Percentiles rank a stretch among this genome's conserved stretches.
These are phyloP conservation scores for Hydrocynus forskahlii DNA, from an alignment of 2,797 vertebrate species.

Conservation along the genomic window DNA sequence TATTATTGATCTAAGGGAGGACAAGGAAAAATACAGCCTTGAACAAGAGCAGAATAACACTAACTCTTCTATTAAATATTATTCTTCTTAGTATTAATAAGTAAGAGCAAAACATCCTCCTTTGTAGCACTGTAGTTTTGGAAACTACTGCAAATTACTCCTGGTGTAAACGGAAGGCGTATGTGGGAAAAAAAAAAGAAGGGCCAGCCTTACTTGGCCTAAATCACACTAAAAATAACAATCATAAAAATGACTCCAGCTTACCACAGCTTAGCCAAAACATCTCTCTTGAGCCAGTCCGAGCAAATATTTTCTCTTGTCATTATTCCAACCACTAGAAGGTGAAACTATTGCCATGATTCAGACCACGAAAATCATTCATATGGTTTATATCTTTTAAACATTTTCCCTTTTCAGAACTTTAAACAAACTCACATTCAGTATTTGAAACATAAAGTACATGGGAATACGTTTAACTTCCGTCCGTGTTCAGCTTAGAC, in stretches of 20 bases:
- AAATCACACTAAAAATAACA: constrained; percentile 33
- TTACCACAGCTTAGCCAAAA: constrained; percentile 15
- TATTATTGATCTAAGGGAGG: background rate
- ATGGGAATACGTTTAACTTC: background rate
- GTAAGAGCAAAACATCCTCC: background rate
- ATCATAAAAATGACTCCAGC: constrained; percentile 15
- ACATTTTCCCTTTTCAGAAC: background rate
- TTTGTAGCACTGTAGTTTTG: background rate
- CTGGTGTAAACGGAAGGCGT: background rate
- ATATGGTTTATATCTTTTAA: background rate
- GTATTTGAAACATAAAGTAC: background rate
- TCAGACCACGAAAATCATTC: constrained; percentile 7
- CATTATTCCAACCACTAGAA: constrained; percentile 27
- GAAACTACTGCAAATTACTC: background rate
- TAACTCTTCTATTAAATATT: background rate
- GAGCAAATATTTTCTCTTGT: constrained; percentile 20
- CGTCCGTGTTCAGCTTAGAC: background rate
- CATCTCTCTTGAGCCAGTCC: constrained; percentile 8
- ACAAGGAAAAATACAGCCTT: background rate
- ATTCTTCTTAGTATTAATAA: background rate
- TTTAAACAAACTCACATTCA: background rate
- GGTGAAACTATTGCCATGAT: background rate
- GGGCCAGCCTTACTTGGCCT: constrained; percentile 12
- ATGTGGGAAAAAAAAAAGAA: background rate
- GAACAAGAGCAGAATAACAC: background rate